Base-by-base conservation (phyloP, 2,113 vertebrate genomes). In the Onychostoma macrolepis region DNA sequence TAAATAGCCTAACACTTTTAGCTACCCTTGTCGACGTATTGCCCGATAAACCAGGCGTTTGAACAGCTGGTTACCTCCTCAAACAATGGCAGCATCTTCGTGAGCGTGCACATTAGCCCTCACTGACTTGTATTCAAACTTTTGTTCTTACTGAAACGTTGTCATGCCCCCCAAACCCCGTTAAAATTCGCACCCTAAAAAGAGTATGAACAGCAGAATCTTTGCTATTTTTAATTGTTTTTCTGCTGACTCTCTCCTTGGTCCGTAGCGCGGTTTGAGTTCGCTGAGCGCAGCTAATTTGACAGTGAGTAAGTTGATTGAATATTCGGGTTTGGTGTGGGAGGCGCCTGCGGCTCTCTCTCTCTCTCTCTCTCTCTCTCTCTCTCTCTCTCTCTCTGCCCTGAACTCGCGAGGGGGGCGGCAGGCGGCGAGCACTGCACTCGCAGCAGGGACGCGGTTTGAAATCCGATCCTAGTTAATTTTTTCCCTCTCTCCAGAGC, bases 351-450 rank as follows among this genome's bases (percentile, higher is more conserved):
- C 89, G 7, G 89, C 92, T 88, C 91, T 87, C 89, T 78, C 88
- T 88, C 90, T 90, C 90, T 92, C n/a, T n/a, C n/a, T n/a, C 80
- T 43, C 80, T 45, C 26, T 33, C 26, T 92, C 92, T 92, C 89
- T 91, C 89, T 91, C 92, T 90, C 89, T 92, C 89, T 88, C 26
- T 43, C 26, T 88, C 58, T 67, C 78, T 81, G 67, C 86, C 87
- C 89, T 84, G 69, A 83, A 71, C 83, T 82, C 78, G 19, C 26
- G 36, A 82, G 80, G 75, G 80, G 89, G 86, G 78, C 81, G 65
- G 63, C 85, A 87, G 87, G 87, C 85, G 85, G 85, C 77, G 78
- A 78, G 77, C 85, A 83, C 80, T 50, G 86, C 87, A 74, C 87
- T 87, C 85, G 48, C 89, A 85, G 87, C 80, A 65, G 88, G 88